Evolutionary conservation across 2,888 invertebrate genomes (phyloP), one percentile per base, ranked within the genome.

Genomic region (Megastigmus dorsalis): DNA sequence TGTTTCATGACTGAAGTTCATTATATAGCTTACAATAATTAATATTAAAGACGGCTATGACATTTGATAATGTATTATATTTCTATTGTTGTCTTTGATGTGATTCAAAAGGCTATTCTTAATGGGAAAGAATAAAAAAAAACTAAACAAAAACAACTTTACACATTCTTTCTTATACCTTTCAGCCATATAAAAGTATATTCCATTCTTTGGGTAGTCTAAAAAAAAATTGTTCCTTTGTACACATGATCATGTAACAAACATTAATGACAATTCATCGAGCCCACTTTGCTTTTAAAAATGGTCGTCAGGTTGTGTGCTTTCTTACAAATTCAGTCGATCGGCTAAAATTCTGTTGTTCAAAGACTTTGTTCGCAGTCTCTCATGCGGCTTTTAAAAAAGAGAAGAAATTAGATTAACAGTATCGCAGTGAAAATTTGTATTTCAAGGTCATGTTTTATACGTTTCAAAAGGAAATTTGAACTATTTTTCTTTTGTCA

Each of bases 71-170:
- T 60, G n/a, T 52, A 41, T 54, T 60, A 45, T 36, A 54, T 23
- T 45, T 52, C 23, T 65, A 48, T 50, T 55, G 23, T 48, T 62
- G 15, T 38, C 38, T 30, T 59, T 73, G 20, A 45, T 45, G 36
- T 48, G 33, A 54, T 33, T 74, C 26, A n/a, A 41, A 26, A 50
- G 26, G 45, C 33, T 26, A 52, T 38, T 50, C 13, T 50, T 18
- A 63, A 65, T 20, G n/a, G 20, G 55, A 62, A 60, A 59, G 43
- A 43, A 66, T 18, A 62, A 57, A 20, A 63, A 70, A 73, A 57
- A 74, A 70, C 52, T 10, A 63, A 68, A 74, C 55, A 70, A 74
- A 69, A 70, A 69, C 36, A 65, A 52, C 20, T 59, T 43, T 70
- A 54, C 20, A 50, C 54, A 63, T 52, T 60, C 45, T 57, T 15